Base-by-base conservation (phyloP, 2,888 invertebrate species). In the Lasioglossum figueresi region DNA sequence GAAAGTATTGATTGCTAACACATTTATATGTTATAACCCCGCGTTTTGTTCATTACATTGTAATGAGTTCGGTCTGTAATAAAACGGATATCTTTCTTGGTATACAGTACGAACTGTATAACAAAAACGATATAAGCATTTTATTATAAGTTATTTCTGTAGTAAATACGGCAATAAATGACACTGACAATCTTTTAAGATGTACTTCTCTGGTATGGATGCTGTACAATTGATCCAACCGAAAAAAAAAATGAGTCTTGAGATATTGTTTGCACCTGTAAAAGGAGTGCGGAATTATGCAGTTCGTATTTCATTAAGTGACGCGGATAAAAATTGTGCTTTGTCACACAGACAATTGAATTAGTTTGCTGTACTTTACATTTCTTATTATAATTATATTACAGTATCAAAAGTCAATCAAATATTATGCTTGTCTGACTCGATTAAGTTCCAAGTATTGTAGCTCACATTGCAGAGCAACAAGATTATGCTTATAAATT, bases 281-380 rank as follows among this genome's bases (percentile, higher is more conserved):
- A 78, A 87, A 73, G 78, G 79, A 82, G 71, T 88, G 79, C 82
- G 72, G 73, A 59, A 84, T 84, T 81, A 82, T 84, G 79, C 76
- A 84, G 52, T 74, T 59, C 40, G n/a, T 76, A 87, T 37, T 66
- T 79, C 76, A 56, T 59, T 23, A 75, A 63, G 73, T 68, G 31
- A 63, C n/a, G 43, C 12, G 43, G 52, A 76, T 76, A 84, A 78
- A 82, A 81, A 76, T 83, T 87, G 85, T 87, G 79, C 80, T 84
- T 76, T 52, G 31, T 23, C 48, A 52, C 31, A 71, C 4, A 48
- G n/a, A 83, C 40, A 72, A 76, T 56, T 6, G 71, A 74, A 72
- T 72, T 43, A 80, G 75, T 76, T 16, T 79, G 59, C 59, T 48
- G 31, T 79, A 68, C 73, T 73, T 86, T 56, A 84, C 59, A 56